A percentile compares a stretch with the other conserved stretches of the same genome.
These are phyloP conservation scores for Limnephilus marmoratus DNA, from an alignment of 2,888 invertebrate genomes.

Conservation along the genomic window DNA sequence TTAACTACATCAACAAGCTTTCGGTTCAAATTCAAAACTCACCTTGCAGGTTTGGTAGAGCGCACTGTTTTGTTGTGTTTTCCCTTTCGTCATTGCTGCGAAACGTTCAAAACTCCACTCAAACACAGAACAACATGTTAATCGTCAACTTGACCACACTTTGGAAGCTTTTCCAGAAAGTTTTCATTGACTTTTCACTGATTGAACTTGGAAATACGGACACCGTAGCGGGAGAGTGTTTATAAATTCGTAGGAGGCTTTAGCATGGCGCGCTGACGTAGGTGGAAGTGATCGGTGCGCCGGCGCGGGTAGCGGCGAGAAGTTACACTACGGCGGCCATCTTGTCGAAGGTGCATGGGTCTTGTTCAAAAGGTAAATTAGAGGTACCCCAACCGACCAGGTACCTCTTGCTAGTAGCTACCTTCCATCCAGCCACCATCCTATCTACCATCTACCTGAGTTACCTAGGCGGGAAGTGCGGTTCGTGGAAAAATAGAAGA, in stretches of 20 bases:
- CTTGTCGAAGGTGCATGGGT: conserved; percentile 70
- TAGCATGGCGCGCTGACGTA: conserved; percentile 70
- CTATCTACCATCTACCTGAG: not conserved
- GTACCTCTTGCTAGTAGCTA: not conserved
- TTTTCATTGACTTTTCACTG: conserved; percentile 63
- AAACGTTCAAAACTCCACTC: conserved; percentile 41
- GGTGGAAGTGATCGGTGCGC: conserved; percentile 69
- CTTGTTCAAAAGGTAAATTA: conserved; percentile 54
- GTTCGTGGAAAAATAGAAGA: conserved; percentile 25
- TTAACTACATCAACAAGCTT: conserved; percentile 55
- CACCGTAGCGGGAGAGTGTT: conserved; percentile 71
- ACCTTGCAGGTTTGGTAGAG: conserved; percentile 88
- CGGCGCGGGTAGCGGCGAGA: conserved; percentile 70
- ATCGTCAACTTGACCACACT: conserved; percentile 31
- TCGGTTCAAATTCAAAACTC: conserved; percentile 69
- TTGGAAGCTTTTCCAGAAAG: conserved; percentile 27
- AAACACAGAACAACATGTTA: conserved; percentile 45
- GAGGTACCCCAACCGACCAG: conserved; percentile 8
- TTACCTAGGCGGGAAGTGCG: conserved; percentile 12
- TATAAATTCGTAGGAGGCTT: conserved; percentile 68
- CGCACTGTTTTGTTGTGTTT: conserved; percentile 78
- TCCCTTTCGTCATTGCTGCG: conserved; percentile 78
- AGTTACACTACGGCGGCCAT: conserved; percentile 75
- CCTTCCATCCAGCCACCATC: not conserved
- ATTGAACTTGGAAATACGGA: conserved; percentile 69